Evolutionary conservation across 2,113 vertebrate genomes (phyloP), one percentile per base, ranked within the genome.

Genomic region (Raphicerus campestris): DNA sequence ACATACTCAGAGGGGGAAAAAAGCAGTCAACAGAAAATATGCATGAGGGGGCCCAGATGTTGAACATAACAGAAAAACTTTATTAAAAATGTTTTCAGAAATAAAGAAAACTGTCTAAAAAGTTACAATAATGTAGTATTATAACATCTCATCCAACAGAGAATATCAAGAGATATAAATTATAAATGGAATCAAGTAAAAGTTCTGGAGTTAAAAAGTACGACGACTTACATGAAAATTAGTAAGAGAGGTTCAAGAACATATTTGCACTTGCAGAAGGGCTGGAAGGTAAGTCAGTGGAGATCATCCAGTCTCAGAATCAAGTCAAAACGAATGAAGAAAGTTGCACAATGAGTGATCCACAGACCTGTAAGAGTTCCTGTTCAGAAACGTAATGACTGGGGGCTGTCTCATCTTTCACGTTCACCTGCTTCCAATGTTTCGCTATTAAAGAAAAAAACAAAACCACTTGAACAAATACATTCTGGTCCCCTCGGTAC

Each of bases 1-100:
- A 45, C 32, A 14, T 15, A 15, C 16, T 22, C 10, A 22, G 10
- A 2, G 9, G 1, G 16, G 22, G 10, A 0, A 7, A n/a, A 66
- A 87, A 81, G 20, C 16, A 15, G 19, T n/a, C 4, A 55, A 45
- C 1, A 32, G 20, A 70, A 51, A 53, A 15, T 32, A 11, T 15
- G 20, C 7, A 80, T 30, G 49, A 56, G 32, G 55, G 35, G 22
- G 17, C 13, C n/a, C 32, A 61, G 19, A 14, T 73, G 26, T 32
- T 56, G 14, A 51, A 35, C 2, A 0, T 53, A 49, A 13, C 7
- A 77, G 10, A 88, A 39, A 49, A 3, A 20, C 28, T 47, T 89
- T 84, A 30, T 30, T 35, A 63, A 4, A 77, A 45, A 51, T 73
- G 26, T 55, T 26, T 70, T 66, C 30, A 56, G n/a, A 89, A 51